Evolutionary conservation across 2,888 invertebrate species (phyloP), one percentile per base, ranked within the genome.

Genomic region (Watsonalla cultraria): DNA sequence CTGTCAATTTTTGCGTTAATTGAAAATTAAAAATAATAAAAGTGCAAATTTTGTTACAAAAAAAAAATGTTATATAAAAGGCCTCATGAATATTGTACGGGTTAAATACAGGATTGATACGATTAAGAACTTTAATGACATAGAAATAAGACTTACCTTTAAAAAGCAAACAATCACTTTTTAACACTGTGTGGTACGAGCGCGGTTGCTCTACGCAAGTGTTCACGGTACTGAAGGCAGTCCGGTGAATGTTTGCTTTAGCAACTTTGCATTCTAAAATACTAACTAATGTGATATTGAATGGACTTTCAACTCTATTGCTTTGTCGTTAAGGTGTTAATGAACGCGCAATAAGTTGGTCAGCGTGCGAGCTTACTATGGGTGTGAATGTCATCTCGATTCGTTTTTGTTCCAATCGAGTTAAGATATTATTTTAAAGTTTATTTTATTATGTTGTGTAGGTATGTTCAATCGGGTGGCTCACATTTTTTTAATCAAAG

Each of bases 101-200:
- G 42, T 42, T 11, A 42, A 42, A 11, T 42, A 5, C 5, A 5
- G 42, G 0, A 8, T 8, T 11, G 11, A 42, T 11, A 11, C 5
- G 11, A 42, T 11, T 42, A 42, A 11, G 5, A 42, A 42, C 9
- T 11, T 8, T 11, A 42, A 11, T 8, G 2, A 11, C 5, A 42
- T 42, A 11, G 0, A 11, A 42, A 42, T 11, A 52, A 47, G 42
- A 15, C 39, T 55, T 54, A 48, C 45, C 59, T 53, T 54, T 54
- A 50, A 57, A 51, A 53, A 58, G 54, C 49, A 50, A 55, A 52
- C 64, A 70, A 70, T 70, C 65, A 68, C 68, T 64, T 67, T 65
- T 58, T 51, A 1, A 56, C 48, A 14, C 69, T 63, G 69, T 68
- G 63, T 59, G 65, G 55, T 59, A 60, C 59, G 54, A 65, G 60